Conservation (phyloP, 2,888 invertebrate species). For the Hanleya hanleyi region DNA sequence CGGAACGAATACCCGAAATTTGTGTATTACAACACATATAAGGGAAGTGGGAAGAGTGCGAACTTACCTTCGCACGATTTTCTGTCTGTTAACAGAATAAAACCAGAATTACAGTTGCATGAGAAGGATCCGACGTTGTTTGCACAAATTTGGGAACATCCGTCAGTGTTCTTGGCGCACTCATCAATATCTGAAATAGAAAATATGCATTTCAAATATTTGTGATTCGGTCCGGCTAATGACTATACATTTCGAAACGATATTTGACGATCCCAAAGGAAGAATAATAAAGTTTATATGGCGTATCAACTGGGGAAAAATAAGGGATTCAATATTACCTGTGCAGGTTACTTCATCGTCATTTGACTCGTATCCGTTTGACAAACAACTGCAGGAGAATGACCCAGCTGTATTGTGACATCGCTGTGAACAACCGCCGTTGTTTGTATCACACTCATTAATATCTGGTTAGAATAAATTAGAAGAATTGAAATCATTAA, state of each 20-base stretch:
- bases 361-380: neutral
- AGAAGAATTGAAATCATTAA: no score
- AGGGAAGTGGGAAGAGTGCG: no score
- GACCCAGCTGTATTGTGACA: neutral
- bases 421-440: slow-evolving; percentile 2
- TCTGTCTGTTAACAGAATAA: neutral
- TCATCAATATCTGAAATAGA: neutral
- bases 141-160: slow-evolving; percentile 19
- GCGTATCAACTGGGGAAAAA: no score
- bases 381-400: neutral
- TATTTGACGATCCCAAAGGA: no score
- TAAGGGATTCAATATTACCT: no score
- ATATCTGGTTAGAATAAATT: no score
- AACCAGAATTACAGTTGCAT: slow-evolving; percentile 30
- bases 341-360: neutral
- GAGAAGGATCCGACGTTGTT: slow-evolving; percentile 36
- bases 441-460: neutral
- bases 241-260: no score
- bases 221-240: no score
- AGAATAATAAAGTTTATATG: no score
- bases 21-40: no score
- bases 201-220: no score
- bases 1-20: no score
- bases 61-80: slow-evolving; percentile 3
- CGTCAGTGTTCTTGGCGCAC: neutral